A percentile compares a stretch with the other conserved stretches of the same genome.
Evolutionary conservation across 2,888 invertebrate species (phyloP).

Genomic region (Ceramica pisi): DNA sequence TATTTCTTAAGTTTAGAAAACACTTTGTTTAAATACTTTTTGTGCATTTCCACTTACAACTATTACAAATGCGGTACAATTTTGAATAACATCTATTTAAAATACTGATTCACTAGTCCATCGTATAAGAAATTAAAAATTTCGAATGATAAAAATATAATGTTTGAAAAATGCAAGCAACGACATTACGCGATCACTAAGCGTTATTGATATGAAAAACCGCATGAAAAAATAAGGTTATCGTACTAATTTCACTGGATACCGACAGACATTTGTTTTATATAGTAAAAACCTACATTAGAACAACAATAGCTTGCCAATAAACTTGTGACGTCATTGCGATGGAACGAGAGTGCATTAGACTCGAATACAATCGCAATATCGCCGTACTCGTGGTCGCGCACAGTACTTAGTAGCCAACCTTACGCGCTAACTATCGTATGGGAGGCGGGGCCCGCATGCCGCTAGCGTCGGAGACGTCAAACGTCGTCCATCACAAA

Average conservation of each 20-base stretch:
- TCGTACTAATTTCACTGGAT: slow-evolving; percentile 51
- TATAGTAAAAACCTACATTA: slow-evolving; percentile 74
- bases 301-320: slow-evolving; percentile 79
- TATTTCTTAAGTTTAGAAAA: slow-evolving; percentile 80
- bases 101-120: slow-evolving; percentile 78
- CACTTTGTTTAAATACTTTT: slow-evolving; percentile 82
- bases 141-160: slow-evolving; percentile 45
- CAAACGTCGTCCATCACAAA: slow-evolving; percentile 90
- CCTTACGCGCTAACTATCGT: slow-evolving; percentile 71
- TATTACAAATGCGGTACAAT: slow-evolving; percentile 79
- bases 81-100: slow-evolving; percentile 77
- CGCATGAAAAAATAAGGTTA: slow-evolving; percentile 76
- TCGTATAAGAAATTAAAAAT: slow-evolving; percentile 52
- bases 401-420: slow-evolving; percentile 67
- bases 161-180: slow-evolving; percentile 78
- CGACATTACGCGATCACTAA: slow-evolving; percentile 73
- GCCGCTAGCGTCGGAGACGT: slow-evolving; percentile 71
- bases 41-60: slow-evolving; percentile 85
- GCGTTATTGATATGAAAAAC: slow-evolving; percentile 83
- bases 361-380: slow-evolving; percentile 34
- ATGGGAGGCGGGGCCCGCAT: slow-evolving; percentile 52
- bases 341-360: slow-evolving; percentile 1
- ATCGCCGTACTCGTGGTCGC: slow-evolving; percentile 18
- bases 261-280: slow-evolving; percentile 64
- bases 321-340: slow-evolving; percentile 47